Percentiles rank a stretch among this genome's conserved stretches.
phyloP scores from a whole-genome alignment of 2,113 vertebrate species.

The Eretmochelys imbricata region DNA sequence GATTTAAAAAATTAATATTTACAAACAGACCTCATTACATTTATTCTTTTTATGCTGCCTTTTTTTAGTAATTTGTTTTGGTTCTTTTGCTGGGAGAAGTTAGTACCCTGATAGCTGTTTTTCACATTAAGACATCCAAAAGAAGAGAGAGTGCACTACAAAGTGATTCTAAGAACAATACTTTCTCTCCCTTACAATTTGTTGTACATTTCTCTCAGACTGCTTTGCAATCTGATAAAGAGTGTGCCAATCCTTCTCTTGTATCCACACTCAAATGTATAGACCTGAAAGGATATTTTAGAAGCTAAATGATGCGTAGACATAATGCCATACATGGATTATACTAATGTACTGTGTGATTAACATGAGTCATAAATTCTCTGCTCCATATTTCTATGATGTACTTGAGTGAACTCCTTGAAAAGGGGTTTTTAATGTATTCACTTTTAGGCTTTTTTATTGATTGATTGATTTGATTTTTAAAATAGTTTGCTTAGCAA shows the following conservation, averaged over 20 bases:
- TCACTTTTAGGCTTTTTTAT: conserved; percentile 23
- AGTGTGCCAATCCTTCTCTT: background rate
- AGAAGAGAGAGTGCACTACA: background rate
- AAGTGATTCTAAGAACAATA: background rate
- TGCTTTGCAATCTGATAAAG: background rate
- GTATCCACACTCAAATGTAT: background rate
- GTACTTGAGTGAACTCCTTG: conserved; percentile 3
- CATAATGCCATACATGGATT: background rate
- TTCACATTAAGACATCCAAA: background rate
- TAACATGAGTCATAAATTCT: background rate
- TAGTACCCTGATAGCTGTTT: background rate
- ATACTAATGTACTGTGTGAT: conserved; percentile 2
- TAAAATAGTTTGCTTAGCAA: background rate
- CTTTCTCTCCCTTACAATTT: background rate
- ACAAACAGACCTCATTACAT: background rate
- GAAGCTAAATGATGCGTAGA: background rate
- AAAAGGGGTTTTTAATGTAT: background rate
- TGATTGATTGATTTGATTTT: background rate
- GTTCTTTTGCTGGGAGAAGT: background rate
- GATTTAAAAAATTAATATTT: background rate
- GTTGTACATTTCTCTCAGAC: background rate
- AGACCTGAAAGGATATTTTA: background rate
- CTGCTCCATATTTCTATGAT: background rate
- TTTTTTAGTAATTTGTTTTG: background rate
- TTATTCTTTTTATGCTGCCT: background rate